Base-by-base conservation (phyloP, 2,797 vertebrate genomes). In the Thunnus albacares region DNA sequence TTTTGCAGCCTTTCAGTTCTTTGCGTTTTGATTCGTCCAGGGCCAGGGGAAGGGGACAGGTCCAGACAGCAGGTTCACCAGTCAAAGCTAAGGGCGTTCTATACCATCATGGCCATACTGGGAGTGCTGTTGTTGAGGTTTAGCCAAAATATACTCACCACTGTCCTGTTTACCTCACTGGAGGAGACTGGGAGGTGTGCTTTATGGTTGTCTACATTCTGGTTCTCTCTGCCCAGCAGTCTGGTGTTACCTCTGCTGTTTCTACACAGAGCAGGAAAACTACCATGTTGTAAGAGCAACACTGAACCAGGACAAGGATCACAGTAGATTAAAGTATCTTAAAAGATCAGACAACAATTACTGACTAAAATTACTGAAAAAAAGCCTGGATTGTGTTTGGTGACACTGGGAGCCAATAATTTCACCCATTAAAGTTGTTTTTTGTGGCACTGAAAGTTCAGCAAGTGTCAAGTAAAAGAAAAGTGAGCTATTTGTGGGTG, bases 181-280 rank as follows among this genome's bases (percentile, higher is more conserved):
- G 12, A 1, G 6, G 10, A 1, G 2, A 2, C 0, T 8, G 14
- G 1, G 2, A 1, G 0, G 2, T 79, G 45, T 41, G 0, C 0
- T n/a, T 0, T 0, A 6, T 53, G 1, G 8, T 0, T 22, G n/a
- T 11, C 8, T 2, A 1, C 6, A 20, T 2, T 6, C 47, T 60
- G 61, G 61, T 14, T 45, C 22, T 5, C 8, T 64, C 18, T 79
- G 22, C 84, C 84, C 26, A 69, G 72, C 45, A 86, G 59, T 28
- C 22, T 84, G 71, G 68, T 88, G 1, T 45, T 81, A 30, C 86
- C 83, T 3, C 68, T 88, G 20, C 75, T 85, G 8, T 88, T 76
- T 33, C 51, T 86, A 0, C 79, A 88, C 18, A 47, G 76, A 33
- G 60, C 57, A 5, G 65, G 73, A 4, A 84, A 80, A 47, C 8